A percentile compares a stretch with the other conserved stretches of the same genome.
Evolutionary conservation across 2,113 vertebrate species (phyloP).

Genomic region (Beaufortia kweichowensis): DNA sequence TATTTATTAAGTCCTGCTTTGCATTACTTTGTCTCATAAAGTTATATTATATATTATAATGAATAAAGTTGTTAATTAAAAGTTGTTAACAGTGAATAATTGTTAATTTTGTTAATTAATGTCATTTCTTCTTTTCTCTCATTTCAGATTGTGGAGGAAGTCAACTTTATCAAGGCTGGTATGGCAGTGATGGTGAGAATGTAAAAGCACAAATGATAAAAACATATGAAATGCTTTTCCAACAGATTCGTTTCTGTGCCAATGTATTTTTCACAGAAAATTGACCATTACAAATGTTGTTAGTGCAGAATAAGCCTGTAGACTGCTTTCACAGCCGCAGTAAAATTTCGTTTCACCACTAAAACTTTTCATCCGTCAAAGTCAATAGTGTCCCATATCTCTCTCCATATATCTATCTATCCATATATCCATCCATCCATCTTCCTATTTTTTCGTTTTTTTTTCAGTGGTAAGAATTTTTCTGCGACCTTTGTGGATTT

Average conservation of each 20-base stretch:
- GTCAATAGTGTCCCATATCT: conserved; percentile 7
- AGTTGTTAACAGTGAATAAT: too few relatives aligned
- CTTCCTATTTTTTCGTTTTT: background rate
- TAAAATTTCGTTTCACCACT: conserved; percentile 7
- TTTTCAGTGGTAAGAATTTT: conserved; percentile 38
- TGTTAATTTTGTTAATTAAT: too few relatives aligned
- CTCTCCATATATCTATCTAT: background rate
- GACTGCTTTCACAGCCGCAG: conserved; percentile 6
- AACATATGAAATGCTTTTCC: background rate
- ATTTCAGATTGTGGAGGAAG: background rate
- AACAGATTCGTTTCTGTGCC: background rate
- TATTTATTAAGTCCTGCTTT: too few relatives aligned
- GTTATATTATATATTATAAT: too few relatives aligned
- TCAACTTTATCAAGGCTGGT: background rate
- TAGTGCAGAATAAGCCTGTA: background rate
- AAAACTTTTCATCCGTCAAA: conserved; percentile 36
- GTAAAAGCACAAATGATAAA: conserved; percentile 3
- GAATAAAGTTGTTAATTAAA: too few relatives aligned
- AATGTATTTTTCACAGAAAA: conserved; percentile 6
- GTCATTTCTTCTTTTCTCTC: background rate
- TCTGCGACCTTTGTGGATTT: conserved; percentile 33
- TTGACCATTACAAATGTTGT: conserved; percentile 26
- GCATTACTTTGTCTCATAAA: too few relatives aligned
- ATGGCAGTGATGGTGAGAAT: background rate
- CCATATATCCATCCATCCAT: background rate